Evolutionary conservation across 1,140 invertebrate species (phyloP), one percentile per base, ranked within the genome.

Genomic region (Hydropsyche tenuis): DNA sequence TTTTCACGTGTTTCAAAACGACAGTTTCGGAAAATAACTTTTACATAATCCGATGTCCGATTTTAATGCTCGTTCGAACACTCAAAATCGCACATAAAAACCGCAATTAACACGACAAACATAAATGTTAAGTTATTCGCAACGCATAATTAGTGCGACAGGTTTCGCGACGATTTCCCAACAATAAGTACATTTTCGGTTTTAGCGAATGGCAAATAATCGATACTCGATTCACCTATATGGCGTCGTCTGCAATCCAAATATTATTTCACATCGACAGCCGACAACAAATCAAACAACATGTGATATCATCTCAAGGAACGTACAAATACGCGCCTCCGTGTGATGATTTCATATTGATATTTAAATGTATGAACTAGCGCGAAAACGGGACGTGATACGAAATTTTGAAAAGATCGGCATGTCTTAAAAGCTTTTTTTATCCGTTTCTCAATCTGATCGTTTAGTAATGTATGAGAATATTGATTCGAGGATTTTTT

Each of bases 231-330:
- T 25, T 25, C 56, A 6, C 56, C 56, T 23, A 60, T 23, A 60
- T 25, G 18, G 11, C 4, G 23, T 20, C 11, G 5, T 23, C 23
- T 23, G 18, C 18, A 60, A 60, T 25, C 18, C 25, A 22, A 60
- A 60, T 60, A 60, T 60, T 25, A 25, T 25, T 60, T 4, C 30
- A 37, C 3, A 22, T 60, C 16, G 5, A 16, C 51, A 22, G 22
- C 22, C 51, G 16, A 12, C 20, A 27, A 25, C 20, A 25, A 25
- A 60, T 60, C 56, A 60, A 60, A 60, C 12, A 60, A 14, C 5
- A 25, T 11, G 20, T 60, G 56, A 60, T 60, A 60, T 60, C 56
- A 60, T 60, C 56, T 25, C 22, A 23, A 37, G 30, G 9, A 9
- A 4, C 30, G 30, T 4, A 37, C 30, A 37, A 60, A 60, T 7